These are phyloP conservation scores for Syrista parreyssii DNA, from an alignment of 2,888 invertebrate genomes.

Conservation along the genomic window DNA sequence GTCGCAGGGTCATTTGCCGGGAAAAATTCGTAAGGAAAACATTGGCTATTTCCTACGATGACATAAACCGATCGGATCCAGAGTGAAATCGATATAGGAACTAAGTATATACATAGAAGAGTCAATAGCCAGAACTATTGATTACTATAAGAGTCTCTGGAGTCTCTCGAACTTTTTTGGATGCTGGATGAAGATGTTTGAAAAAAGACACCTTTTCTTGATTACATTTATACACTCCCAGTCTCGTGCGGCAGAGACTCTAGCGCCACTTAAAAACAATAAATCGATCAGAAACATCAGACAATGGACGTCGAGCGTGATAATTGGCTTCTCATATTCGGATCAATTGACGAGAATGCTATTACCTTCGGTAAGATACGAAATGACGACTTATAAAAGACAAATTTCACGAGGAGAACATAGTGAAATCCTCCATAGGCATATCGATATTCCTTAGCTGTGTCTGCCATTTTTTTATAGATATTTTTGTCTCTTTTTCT, in stretches of 20 bases:
- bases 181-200: not conserved
- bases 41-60: constrained; percentile 1
- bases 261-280: constrained; percentile 21
- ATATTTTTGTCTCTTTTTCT: not conserved
- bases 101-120: not conserved
- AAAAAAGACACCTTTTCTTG: not conserved
- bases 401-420: not conserved
- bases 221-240: not conserved
- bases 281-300: constrained; percentile 23
- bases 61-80: constrained; percentile 5
- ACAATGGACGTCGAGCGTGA: constrained; percentile 4
- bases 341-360: not conserved
- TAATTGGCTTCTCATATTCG: not conserved
- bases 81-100: constrained; percentile 1
- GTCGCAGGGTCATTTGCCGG: constrained; percentile 11
- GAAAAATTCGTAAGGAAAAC: constrained; percentile 8
- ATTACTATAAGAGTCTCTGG: not conserved
- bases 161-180: not conserved
- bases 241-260: not conserved
- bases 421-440: not conserved
- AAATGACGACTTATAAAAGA: not conserved
- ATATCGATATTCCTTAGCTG: not conserved
- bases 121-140: not conserved
- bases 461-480: not conserved
- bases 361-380: not conserved